Conservation (phyloP, 2,888 invertebrate genomes). For the Eucriotettix oculatus region DNA sequence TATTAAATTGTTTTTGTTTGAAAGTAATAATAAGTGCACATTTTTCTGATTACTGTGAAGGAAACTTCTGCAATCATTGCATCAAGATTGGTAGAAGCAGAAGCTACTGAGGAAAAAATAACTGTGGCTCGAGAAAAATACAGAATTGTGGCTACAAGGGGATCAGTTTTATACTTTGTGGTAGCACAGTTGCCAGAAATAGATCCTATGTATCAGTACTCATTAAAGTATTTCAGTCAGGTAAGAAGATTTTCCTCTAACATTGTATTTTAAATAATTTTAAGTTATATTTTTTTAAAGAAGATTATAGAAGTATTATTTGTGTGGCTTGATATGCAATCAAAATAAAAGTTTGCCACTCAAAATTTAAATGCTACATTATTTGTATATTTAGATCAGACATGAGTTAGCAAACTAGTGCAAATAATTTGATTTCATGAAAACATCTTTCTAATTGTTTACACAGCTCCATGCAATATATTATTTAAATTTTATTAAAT, state of each 20-base stretch:
- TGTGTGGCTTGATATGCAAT: no score
- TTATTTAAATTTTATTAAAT: no score
- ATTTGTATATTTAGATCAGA: no score
- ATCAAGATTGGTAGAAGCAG: conserved; percentile 70
- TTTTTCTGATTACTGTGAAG: conserved; percentile 22
- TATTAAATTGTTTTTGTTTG: no score
- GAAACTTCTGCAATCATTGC: conserved; percentile 83
- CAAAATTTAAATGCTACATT: no score
- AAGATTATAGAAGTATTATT: no score
- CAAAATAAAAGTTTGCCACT: no score
- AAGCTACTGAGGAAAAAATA: conserved; percentile 73
- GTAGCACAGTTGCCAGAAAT: conserved; percentile 76
- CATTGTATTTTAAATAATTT: not conserved
- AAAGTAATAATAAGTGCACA: no score
- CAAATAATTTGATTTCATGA: no score
- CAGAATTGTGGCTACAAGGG: conserved; percentile 68
- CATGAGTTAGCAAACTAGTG: no score
- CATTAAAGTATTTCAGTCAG: conserved; percentile 73
- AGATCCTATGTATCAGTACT: conserved; percentile 94
- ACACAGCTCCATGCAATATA: no score
- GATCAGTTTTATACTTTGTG: conserved; percentile 80
- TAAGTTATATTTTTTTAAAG: not conserved
- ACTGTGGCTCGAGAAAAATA: conserved; percentile 76
- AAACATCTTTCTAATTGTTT: no score
- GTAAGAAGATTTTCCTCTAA: conserved; percentile 20